phyloP scores from a whole-genome alignment of 1,140 invertebrate species.

The Maniola jurtina region DNA sequence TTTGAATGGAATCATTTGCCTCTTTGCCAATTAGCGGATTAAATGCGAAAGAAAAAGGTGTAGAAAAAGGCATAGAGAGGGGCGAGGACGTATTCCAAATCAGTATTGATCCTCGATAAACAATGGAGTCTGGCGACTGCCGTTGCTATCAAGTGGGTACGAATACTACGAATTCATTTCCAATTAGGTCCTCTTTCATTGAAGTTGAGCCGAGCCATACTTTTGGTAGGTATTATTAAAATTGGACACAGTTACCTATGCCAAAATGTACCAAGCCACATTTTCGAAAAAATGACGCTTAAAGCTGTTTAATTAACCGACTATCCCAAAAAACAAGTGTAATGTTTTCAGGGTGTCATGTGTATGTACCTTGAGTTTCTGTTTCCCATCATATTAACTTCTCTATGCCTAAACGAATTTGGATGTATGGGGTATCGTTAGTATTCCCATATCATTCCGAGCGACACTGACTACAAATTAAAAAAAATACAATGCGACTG shows the following conservation, averaged over 20 bases:
- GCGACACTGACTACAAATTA: no score
- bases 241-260: neutral
- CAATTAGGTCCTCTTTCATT: slow-evolving; percentile 18
- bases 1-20: neutral
- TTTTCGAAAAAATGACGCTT: no score
- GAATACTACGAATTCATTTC: slow-evolving; percentile 17
- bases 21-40: neutral
- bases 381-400: no score
- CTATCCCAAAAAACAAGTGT: no score
- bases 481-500: no score
- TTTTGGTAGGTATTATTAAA: neutral
- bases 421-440: no score
- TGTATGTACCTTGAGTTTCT: no score
- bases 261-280: no score
- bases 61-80: neutral
- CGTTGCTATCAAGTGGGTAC: slow-evolving; percentile 25
- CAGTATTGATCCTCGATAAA: slow-evolving; percentile 23
- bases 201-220: neutral
- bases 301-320: no score
- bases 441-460: no score
- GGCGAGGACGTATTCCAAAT: slow-evolving; percentile 16
- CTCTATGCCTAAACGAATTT: no score
- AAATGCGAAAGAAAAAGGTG: neutral
- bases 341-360: no score
- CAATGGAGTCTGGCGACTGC: slow-evolving; percentile 24